phyloP scores from a whole-genome alignment of 2,888 invertebrate genomes.

The Psylliodes chrysocephalus region DNA sequence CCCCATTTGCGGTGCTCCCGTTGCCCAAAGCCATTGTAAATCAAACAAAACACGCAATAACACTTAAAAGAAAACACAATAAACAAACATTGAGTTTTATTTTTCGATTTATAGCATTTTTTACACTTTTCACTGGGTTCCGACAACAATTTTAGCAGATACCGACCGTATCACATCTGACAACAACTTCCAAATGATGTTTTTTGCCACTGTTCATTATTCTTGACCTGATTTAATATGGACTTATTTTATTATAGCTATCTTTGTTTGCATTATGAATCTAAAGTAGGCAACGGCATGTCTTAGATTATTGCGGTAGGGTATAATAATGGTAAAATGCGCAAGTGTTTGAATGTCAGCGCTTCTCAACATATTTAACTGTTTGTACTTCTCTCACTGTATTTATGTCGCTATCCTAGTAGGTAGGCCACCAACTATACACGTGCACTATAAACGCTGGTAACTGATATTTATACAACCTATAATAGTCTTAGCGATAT shows the following conservation, averaged over 20 bases:
- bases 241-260: constrained; percentile 10
- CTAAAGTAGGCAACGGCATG: constrained; percentile 23
- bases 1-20: constrained; percentile 63
- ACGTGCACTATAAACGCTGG: no score
- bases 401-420: neutral
- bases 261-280: constrained; percentile 31
- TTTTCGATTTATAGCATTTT: constrained; percentile 42
- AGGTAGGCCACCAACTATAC: constrained; percentile 2
- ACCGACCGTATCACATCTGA: constrained; percentile 48
- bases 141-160: constrained; percentile 33
- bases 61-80: constrained; percentile 44
- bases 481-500: no score
- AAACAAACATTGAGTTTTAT: constrained; percentile 37
- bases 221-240: constrained; percentile 35
- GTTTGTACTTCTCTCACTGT: neutral
- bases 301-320: constrained; percentile 20
- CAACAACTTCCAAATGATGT: constrained; percentile 48
- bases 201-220: constrained; percentile 46
- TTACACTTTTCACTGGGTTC: constrained; percentile 37
- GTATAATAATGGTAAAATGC: constrained; percentile 21
- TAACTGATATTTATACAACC: no score
- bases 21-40: constrained; percentile 62
- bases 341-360: constrained; percentile 43
- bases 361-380: constrained; percentile 42
- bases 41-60: constrained; percentile 32